Evolutionary conservation across 2,113 vertebrate genomes (phyloP), one percentile per base, ranked within the genome.

Genomic region (cat (Felis catus)): DNA sequence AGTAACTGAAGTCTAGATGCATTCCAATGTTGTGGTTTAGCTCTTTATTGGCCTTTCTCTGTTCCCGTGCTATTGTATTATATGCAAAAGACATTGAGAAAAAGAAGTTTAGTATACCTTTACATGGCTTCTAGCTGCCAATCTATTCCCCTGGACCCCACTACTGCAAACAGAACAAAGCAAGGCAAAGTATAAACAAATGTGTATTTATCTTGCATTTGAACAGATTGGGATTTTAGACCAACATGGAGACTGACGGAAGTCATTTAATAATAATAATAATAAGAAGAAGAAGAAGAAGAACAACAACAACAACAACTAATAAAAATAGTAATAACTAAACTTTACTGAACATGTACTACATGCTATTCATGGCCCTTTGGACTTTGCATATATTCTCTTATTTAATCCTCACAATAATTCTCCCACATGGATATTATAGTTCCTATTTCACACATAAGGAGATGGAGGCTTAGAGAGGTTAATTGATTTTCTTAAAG

Each of bases 1-100:
- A 16, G 58, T 86, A 85, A 96, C 71, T 89, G 25, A n/a, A 73
- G 55, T 36, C 86, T 55, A 84, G 65, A 45, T 61, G 33, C 48
- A 95, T 51, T 55, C 41, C 53, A 58, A 0, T 78, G 79, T 92
- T 45, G 31, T 66, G 74, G 19, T 41, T 90, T 53, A 88, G 41
- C 53, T 95, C n/a, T 80, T 55, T 55, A 79, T 41, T 71, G 79
- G 82, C 61, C 58, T 96, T 88, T 95, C 61, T 89, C 41, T 78
- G 48, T 80, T 74, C 39, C 36, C 91, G 45, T 93, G 81, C 31
- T 95, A 41, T 90, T 93, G 13, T 53, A 82, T 95, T 51, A 53
- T 55, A 58, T 88, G 41, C 19, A 91, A 93, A 95, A 82, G 19
- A 48, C 14, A 33, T 4, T 9, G 51, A 36, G 68, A 25, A 18